These are phyloP conservation scores for Phortica magna DNA, from an alignment of 2,888 invertebrate species.

Conservation along the genomic window DNA sequence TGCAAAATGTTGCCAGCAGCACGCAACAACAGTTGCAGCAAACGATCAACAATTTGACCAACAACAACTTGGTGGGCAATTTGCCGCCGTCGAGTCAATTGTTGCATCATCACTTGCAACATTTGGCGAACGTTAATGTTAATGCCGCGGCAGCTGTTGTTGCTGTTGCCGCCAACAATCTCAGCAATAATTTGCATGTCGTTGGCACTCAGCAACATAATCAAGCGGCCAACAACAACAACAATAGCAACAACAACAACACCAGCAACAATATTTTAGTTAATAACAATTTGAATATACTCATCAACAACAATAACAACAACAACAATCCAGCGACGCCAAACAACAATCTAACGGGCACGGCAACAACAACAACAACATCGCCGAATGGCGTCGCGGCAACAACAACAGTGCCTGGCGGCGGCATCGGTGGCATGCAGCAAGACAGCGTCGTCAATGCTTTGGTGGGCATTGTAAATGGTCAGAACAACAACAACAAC, in stretches of 20 bases:
- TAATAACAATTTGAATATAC: slow-evolving; percentile 66
- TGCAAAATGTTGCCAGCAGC: slow-evolving; percentile 65
- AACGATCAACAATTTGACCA: slow-evolving; percentile 47
- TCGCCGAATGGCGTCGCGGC: slow-evolving; percentile 11
- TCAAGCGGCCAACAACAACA: slow-evolving; percentile 44
- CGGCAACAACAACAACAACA: slow-evolving; percentile 39
- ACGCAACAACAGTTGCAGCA: slow-evolving; percentile 52
- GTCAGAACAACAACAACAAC: slow-evolving; percentile 57
- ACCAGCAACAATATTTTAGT: slow-evolving; percentile 61
- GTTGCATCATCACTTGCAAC: slow-evolving; percentile 77
- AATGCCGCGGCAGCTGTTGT: slow-evolving; percentile 68
- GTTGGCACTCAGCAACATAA: slow-evolving; percentile 40
- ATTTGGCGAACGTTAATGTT: slow-evolving; percentile 76
- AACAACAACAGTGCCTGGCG: slow-evolving; percentile 34
- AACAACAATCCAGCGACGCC: slow-evolving; percentile 69
- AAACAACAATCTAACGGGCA: slow-evolving; percentile 61
- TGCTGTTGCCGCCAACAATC: slow-evolving; percentile 69
- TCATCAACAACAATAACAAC: slow-evolving; percentile 64
- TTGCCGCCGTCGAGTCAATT: slow-evolving; percentile 76
- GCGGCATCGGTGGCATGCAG: slow-evolving; percentile 61
- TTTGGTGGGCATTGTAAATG: slow-evolving; percentile 65
- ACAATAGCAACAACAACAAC: slow-evolving; percentile 48
- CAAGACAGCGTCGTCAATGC: slow-evolving; percentile 69
- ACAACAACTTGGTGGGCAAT: slow-evolving; percentile 56
- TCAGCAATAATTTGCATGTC: slow-evolving; percentile 53